These are phyloP conservation scores for Halyomorpha halys DNA, from an alignment of 1,140 invertebrate species.

Conservation along the genomic window DNA sequence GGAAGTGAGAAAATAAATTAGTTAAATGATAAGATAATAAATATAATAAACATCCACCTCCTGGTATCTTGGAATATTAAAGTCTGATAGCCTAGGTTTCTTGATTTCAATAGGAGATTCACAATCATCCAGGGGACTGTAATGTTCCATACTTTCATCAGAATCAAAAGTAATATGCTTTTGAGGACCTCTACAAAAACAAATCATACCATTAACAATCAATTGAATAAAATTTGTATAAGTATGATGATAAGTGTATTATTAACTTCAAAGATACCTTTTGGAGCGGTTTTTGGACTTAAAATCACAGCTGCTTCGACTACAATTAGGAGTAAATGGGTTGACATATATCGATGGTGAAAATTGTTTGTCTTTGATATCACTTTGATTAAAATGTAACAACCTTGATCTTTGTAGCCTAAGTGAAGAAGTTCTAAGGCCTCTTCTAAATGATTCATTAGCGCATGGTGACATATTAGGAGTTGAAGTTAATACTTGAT, in stretches of 20 bases:
- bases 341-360: slow-evolving; percentile 10
- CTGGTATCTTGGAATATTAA: slow-evolving; percentile 21
- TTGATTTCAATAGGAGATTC: slow-evolving; percentile 8
- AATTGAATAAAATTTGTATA: too few species aligned
- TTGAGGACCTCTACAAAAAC: slow-evolving; percentile 8
- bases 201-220: background rate
- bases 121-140: background rate
- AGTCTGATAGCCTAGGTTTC: slow-evolving; percentile 19
- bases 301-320: background rate
- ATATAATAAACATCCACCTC: slow-evolving; percentile 18
- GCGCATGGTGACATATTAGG: slow-evolving; percentile 22
- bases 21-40: too few species aligned
- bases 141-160: slow-evolving; percentile 13
- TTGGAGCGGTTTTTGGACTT: slow-evolving; percentile 16
- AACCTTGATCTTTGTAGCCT: slow-evolving; percentile 15
- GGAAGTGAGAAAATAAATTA: background rate
- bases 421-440: slow-evolving; percentile 10
- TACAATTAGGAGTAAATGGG: slow-evolving; percentile 20
- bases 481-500: slow-evolving; percentile 22
- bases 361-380: slow-evolving; percentile 15
- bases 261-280: slow-evolving; percentile 16
- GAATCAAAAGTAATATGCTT: slow-evolving; percentile 19
- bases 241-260: background rate
- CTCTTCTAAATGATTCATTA: slow-evolving; percentile 11
- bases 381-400: background rate